These are phyloP conservation scores for Oryzias celebensis DNA, from an alignment of 2,113 vertebrate species.

Conservation along the genomic window DNA sequence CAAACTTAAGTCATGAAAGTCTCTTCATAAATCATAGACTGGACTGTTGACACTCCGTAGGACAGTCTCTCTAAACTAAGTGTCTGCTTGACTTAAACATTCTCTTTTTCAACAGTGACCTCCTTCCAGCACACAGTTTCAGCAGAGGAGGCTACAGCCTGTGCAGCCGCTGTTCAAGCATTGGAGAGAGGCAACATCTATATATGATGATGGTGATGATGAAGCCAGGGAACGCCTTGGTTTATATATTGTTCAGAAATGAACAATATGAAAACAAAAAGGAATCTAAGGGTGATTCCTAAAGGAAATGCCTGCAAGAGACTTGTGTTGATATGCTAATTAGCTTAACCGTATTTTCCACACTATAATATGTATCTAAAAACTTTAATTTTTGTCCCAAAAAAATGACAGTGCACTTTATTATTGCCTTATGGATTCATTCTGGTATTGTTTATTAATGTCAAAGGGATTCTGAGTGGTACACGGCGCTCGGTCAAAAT, in stretches of 20 bases:
- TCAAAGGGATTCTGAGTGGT: no score
- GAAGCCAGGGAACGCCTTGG: not conserved
- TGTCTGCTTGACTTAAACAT: constrained; percentile 11
- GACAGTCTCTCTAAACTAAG: constrained; percentile 36
- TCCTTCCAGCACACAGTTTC: constrained; percentile 7
- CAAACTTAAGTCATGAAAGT: constrained; percentile 54
- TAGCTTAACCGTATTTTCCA: no score
- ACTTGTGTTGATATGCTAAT: no score
- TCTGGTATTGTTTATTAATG: no score
- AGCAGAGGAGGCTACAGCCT: not conserved
- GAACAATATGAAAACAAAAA: no score
- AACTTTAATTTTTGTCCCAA: no score
- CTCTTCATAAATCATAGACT: constrained; percentile 43
- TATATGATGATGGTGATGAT: not conserved
- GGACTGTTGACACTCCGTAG: constrained; percentile 39
- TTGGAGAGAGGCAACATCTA: not conserved
- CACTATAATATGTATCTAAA: no score
- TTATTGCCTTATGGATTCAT: no score
- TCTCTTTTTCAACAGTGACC: constrained; percentile 3
- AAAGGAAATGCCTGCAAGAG: no score
- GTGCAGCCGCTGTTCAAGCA: not conserved
- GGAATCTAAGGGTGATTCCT: no score
- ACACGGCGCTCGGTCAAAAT: no score
- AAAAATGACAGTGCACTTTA: no score
- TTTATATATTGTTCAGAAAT: not conserved